Evolutionary conservation across 2,888 invertebrate species (phyloP).

Genomic region (Electrophaes corylata): DNA sequence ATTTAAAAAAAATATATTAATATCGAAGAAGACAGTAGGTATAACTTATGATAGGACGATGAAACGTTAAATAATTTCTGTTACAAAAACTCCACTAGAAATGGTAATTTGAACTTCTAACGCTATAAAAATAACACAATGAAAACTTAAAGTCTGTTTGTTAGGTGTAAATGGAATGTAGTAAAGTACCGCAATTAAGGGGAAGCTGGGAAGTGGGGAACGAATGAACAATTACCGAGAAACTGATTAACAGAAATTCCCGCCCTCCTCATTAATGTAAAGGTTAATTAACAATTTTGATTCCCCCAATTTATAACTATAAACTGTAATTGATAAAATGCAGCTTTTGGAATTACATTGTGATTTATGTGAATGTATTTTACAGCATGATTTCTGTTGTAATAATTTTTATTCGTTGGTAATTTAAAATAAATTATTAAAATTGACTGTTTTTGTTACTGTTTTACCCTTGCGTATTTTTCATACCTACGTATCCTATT

Average conservation of each 20-base stretch:
- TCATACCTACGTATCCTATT: too few relatives aligned
- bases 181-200: conserved; percentile 47
- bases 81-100: background rate
- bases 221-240: conserved; percentile 49
- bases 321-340: conserved; percentile 35
- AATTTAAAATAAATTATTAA: too few relatives aligned
- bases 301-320: conserved; percentile 41
- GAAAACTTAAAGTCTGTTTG: conserved; percentile 10
- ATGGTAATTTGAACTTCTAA: background rate
- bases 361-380: conserved; percentile 22
- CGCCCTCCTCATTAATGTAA: conserved; percentile 48
- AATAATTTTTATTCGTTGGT: too few relatives aligned
- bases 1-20: too few relatives aligned
- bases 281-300: conserved; percentile 51
- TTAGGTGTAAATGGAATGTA: conserved; percentile 39
- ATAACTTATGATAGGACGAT: too few relatives aligned
- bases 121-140: background rate
- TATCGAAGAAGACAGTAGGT: too few relatives aligned
- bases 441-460: too few relatives aligned
- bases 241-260: conserved; percentile 52
- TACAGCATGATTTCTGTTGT: too few relatives aligned
- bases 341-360: conserved; percentile 26
- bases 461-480: too few relatives aligned
- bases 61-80: too few relatives aligned
- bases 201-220: conserved; percentile 31